These are phyloP conservation scores for Hypomecis punctinalis DNA, from an alignment of 2,888 invertebrate species.

Conservation along the genomic window DNA sequence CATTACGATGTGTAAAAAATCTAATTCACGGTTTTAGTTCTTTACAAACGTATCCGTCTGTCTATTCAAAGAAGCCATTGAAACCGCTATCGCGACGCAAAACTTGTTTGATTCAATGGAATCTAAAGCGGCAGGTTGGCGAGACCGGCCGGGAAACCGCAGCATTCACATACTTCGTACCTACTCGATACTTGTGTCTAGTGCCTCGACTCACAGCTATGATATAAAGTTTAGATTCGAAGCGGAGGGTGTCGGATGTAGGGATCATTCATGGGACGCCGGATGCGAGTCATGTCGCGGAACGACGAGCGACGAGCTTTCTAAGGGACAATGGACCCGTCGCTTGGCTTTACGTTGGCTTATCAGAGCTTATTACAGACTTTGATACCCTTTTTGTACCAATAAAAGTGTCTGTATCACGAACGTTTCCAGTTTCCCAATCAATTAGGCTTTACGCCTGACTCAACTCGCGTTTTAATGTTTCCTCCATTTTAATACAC, in stretches of 20 bases:
- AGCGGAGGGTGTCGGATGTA: conserved; percentile 65
- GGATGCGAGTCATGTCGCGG: conserved; percentile 67
- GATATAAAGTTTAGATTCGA: conserved; percentile 34
- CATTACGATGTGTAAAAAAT: conserved; percentile 1
- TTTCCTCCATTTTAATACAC: conserved; percentile 31
- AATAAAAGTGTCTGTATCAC: conserved; percentile 10
- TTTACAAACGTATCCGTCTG: conserved; percentile 32
- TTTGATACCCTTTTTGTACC: background rate
- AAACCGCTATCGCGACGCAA: conserved; percentile 45
- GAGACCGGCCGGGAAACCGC: conserved; percentile 63
- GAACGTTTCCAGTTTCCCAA: conserved; percentile 28
- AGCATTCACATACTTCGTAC: conserved; percentile 54
- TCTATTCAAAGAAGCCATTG: conserved; percentile 39
- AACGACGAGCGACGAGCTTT: conserved; percentile 49
- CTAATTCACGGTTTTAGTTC: conserved; percentile 1
- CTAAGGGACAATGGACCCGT: conserved; percentile 35
- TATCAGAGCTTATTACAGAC: conserved; percentile 17
- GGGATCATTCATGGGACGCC: conserved; percentile 61
- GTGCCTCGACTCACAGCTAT: conserved; percentile 17
- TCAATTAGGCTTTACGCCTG: conserved; percentile 35
- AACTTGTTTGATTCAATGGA: conserved; percentile 56
- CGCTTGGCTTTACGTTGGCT: conserved; percentile 19
- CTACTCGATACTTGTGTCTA: conserved; percentile 10
- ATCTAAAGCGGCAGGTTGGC: conserved; percentile 50
- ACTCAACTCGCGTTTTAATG: conserved; percentile 28